phyloP scores from a whole-genome alignment of 2,797 vertebrate genomes.

The Lateolabrax maculatus region DNA sequence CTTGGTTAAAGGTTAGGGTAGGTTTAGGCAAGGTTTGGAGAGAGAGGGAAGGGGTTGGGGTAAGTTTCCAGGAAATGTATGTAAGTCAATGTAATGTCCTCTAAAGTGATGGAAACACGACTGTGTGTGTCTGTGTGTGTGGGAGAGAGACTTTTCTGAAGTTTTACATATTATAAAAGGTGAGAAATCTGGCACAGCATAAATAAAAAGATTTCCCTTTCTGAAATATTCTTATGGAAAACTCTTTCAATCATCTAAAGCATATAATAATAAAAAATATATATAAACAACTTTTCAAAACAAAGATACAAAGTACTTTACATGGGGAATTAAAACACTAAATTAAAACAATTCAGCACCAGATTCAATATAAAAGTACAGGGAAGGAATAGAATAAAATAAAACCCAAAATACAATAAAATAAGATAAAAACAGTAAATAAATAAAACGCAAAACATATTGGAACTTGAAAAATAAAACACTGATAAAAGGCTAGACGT shows the following conservation, averaged over 20 bases:
- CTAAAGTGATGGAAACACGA: too few species aligned
- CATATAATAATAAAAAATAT: neutral
- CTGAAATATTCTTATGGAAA: neutral
- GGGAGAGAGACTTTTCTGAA: too few species aligned
- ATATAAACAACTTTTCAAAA: neutral
- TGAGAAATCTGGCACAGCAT: neutral
- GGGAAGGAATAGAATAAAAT: neutral
- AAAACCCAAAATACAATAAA: neutral
- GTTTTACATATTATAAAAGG: neutral
- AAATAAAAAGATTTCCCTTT: neutral
- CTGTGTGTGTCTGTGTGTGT: neutral
- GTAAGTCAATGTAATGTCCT: too few species aligned
- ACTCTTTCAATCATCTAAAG: neutral
- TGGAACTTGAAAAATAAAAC: too few species aligned
- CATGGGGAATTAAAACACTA: neutral
- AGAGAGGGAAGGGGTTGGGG: too few species aligned
- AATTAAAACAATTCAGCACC: neutral
- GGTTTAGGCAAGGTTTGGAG: too few species aligned
- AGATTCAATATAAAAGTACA: neutral
- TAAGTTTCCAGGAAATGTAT: too few species aligned
- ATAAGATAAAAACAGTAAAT: neutral
- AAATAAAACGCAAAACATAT: neutral
- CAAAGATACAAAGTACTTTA: neutral
- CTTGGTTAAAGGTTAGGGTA: too few species aligned
- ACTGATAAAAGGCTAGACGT: too few species aligned